Percentiles rank a stretch among this genome's conserved stretches.
These are phyloP conservation scores for Galbula dea DNA, from an alignment of 2,113 vertebrate species.

Conservation along the genomic window DNA sequence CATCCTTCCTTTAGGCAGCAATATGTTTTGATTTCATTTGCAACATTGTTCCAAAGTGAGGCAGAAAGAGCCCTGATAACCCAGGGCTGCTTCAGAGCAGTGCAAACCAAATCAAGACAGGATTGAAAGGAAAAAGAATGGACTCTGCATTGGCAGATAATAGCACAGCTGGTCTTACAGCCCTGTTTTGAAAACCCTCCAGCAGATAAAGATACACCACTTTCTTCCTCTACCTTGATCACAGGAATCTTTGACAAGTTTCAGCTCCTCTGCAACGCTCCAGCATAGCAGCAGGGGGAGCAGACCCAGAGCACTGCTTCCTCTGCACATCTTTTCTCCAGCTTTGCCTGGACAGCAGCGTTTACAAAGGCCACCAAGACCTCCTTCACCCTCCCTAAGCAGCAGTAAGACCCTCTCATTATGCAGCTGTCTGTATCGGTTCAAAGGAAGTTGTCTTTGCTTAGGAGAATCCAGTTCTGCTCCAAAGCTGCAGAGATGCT, in stretches of 20 bases:
- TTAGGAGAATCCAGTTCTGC: neutral
- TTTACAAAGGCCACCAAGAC: neutral
- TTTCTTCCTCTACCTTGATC: neutral
- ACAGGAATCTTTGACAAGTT: neutral
- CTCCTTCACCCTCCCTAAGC: neutral
- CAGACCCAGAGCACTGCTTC: neutral
- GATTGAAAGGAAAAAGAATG: neutral
- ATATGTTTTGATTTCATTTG: neutral
- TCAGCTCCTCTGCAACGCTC: neutral
- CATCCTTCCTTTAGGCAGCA: neutral
- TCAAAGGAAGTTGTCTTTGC: neutral
- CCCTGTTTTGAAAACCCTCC: neutral
- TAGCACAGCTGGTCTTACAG: neutral
- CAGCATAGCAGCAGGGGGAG: constrained; percentile 26
- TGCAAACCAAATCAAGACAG: neutral
- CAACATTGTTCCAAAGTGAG: neutral
- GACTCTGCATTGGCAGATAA: neutral
- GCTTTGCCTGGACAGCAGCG: neutral
- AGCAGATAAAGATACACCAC: neutral
- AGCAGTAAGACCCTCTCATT: neutral
- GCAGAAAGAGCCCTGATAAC: neutral
- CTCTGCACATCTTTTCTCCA: neutral
- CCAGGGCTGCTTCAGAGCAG: neutral
- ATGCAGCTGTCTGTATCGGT: neutral
- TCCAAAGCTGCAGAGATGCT: neutral